Conservation (phyloP, 2,113 vertebrate species). For the Andinoacara biseriatus region DNA sequence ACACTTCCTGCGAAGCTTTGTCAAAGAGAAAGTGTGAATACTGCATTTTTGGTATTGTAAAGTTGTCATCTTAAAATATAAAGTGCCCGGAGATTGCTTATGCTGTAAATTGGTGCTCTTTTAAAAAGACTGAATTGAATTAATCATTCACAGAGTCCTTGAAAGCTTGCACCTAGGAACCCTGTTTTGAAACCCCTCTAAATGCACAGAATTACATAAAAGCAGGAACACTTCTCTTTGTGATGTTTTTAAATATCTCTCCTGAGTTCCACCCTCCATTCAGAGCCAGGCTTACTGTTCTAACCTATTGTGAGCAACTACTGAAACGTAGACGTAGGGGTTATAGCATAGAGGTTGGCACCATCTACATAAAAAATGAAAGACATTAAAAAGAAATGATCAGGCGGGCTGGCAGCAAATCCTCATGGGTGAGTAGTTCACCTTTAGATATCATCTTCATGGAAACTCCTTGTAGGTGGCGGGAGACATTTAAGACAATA, state of each 20-base stretch:
- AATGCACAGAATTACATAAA: not conserved
- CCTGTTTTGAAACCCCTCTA: not conserved
- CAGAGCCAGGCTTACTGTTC: not conserved
- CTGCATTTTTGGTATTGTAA: not conserved
- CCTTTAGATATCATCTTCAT: slow-evolving; percentile 46
- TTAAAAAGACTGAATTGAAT: not conserved
- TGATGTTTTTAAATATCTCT: not conserved
- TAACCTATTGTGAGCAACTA: not conserved
- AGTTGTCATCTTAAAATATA: not conserved
- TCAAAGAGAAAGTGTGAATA: slow-evolving; percentile 1
- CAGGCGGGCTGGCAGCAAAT: not conserved
- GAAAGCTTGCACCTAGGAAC: not conserved
- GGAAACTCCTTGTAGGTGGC: slow-evolving; percentile 18
- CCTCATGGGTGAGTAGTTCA: slow-evolving; percentile 38
- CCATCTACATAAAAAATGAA: slow-evolving; percentile 26
- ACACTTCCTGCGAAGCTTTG: not conserved
- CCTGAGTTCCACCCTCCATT: not conserved
- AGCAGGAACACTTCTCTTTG: not conserved
- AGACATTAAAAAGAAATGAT: slow-evolving; percentile 14
- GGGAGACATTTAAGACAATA: slow-evolving; percentile 59
- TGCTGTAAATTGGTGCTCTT: not conserved
- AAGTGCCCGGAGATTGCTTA: not conserved
- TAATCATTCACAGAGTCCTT: slow-evolving; percentile 3
- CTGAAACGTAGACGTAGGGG: not conserved
- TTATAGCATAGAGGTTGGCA: not conserved